phyloP scores from a whole-genome alignment of 2,888 invertebrate genomes.

The Halocaridina rubra region DNA sequence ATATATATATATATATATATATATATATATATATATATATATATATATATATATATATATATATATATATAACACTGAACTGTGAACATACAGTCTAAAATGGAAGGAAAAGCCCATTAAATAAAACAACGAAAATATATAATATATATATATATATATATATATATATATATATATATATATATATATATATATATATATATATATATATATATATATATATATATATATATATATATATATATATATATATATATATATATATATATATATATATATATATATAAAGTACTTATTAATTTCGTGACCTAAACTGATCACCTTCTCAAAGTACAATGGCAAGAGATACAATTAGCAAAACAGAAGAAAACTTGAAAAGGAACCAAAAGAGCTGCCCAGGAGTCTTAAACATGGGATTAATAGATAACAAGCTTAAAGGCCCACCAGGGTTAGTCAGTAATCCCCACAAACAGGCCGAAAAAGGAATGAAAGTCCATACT shows the following conservation, averaged over 20 bases:
- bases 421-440: too few species aligned
- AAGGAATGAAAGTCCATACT: too few species aligned
- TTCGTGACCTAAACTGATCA: background rate
- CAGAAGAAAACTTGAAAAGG: too few species aligned
- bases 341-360: background rate
- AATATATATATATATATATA: background rate
- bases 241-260: background rate
- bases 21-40: background rate
- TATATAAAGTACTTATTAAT: background rate
- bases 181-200: background rate
- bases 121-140: too few species aligned
- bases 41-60: background rate
- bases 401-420: too few species aligned
- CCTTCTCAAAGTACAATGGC: background rate
- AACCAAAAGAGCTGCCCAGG: too few species aligned
- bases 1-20: background rate
- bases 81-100: too few species aligned
- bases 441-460: too few species aligned
- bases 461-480: too few species aligned
- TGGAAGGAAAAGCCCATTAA: too few species aligned
- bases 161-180: background rate
- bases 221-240: background rate
- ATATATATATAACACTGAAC: background rate
- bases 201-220: background rate
- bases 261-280: background rate